Evolutionary conservation across 2,888 invertebrate genomes (phyloP), one percentile per base, ranked within the genome.

Genomic region (Tubulanus polymorphus): DNA sequence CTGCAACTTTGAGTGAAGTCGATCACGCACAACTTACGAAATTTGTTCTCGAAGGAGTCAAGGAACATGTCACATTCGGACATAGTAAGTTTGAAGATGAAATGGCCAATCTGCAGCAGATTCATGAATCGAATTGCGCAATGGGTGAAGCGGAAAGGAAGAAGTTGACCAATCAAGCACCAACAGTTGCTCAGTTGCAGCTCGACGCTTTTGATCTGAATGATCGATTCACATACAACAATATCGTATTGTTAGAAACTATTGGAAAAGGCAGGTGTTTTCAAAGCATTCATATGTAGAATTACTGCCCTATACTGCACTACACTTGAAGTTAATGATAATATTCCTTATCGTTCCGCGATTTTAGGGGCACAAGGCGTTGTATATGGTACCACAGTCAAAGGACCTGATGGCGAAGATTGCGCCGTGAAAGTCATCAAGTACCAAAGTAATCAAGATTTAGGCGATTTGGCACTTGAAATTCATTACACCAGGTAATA

Each of bases 401-500:
- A 20, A 3, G 41, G 41, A 5, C 41, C 41, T 8, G 23, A 41
- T 3, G 15, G 15, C 18, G 41, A 41, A 15, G 3, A 5, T 8
- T 41, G 41, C 23, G 41, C 41, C 6, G 41, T 41, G 20, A 41
- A 41, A 15, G 41, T 41, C 20, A 23, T 41, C 5, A 41, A 15
- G 15, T 41, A 23, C 23, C 20, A 41, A 18, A 41, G 6, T 23
- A 41, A 41, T 15, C 20, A 41, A 8, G 41, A 18, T 8, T 15
- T 41, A 5, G 23, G 23, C 15, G 41, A 41, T 41, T 23, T 41
- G 6, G 41, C 41, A 18, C 23, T 41, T 8, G 41, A 41, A 41
- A 41, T 41, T 20, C 41, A 41, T 23, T 41, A 41, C 41, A 41
- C 20, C 41, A 41, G 41, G 41, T 41, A 41, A 41, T 18, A 23